These are phyloP conservation scores for Bursaphelenchus mucronatus DNA, from an alignment of 1,140 invertebrate species.

Conservation along the genomic window DNA sequence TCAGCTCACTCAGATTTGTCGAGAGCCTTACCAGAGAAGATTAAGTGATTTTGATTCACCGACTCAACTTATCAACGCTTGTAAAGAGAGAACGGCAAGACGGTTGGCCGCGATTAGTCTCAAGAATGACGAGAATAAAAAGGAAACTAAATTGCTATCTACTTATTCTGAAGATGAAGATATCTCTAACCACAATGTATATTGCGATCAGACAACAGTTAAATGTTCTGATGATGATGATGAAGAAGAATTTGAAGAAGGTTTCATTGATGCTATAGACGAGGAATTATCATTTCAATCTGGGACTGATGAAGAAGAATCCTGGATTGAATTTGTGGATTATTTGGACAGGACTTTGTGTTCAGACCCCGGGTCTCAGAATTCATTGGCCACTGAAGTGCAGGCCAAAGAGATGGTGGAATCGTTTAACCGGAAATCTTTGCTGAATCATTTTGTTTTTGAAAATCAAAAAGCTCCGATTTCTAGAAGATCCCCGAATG, in stretches of 20 bases:
- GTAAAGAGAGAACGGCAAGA: not conserved
- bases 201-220: not conserved
- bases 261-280: slow-evolving; percentile 7
- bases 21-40: not conserved
- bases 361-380: not conserved
- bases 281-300: not conserved
- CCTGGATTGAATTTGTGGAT: slow-evolving; percentile 9
- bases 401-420: slow-evolving; percentile 14
- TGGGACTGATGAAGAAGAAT: not conserved
- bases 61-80: slow-evolving; percentile 15
- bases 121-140: slow-evolving; percentile 13
- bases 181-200: not conserved
- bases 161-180: not conserved
- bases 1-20: too few relatives aligned
- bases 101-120: slow-evolving; percentile 10
- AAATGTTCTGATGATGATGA: not conserved
- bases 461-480: not conserved
- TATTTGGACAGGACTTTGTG: slow-evolving; percentile 10
- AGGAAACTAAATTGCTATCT: not conserved
- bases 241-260: slow-evolving; percentile 9
- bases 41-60: slow-evolving; percentile 14
- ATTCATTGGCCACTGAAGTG: not conserved
- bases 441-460: slow-evolving; percentile 9
- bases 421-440: slow-evolving; percentile 6
- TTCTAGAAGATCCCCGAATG: not conserved